phyloP scores from a whole-genome alignment of 2,113 vertebrate genomes.

The Xiphophorus hellerii region DNA sequence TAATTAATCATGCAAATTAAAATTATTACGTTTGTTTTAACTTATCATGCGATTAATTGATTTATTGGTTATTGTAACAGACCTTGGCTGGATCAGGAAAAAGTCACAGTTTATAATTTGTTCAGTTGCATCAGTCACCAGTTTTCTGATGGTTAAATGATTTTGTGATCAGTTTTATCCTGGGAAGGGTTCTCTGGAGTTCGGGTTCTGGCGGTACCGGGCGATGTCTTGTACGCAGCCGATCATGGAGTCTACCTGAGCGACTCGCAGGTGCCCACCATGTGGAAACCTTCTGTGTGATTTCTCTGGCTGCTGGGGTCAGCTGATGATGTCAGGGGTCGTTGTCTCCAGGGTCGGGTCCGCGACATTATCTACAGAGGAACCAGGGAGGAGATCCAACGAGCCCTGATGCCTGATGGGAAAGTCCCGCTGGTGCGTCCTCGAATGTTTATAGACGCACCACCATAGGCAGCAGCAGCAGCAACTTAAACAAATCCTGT shows the following conservation, averaged over 20 bases:
- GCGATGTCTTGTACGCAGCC: constrained; percentile 83
- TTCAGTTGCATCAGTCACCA: not conserved
- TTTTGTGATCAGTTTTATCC: constrained; percentile 77
- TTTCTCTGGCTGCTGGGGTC: not conserved
- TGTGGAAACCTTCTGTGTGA: not conserved
- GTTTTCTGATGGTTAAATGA: not conserved
- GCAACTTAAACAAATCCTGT: not conserved
- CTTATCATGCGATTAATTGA: too few species aligned
- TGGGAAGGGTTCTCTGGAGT: constrained; percentile 89
- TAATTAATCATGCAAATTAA: too few species aligned
- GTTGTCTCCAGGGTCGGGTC: constrained; percentile 80
- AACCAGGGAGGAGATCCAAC: constrained; percentile 78
- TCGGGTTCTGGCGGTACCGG: constrained; percentile 86
- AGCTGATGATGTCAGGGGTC: not conserved
- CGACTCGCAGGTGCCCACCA: constrained; percentile 74
- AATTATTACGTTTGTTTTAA: too few species aligned
- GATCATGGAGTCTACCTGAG: constrained; percentile 89
- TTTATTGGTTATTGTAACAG: too few species aligned
- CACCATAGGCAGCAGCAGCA: not conserved
- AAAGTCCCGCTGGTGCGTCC: constrained; percentile 87
- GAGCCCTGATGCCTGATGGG: constrained; percentile 79
- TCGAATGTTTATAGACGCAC: too few species aligned
- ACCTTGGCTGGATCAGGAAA: too few species aligned
- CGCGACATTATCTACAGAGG: constrained; percentile 88
- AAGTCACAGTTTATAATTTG: too few species aligned